Percentiles rank a stretch among this genome's conserved stretches.
Conservation (phyloP, 23 tunicate genomes). For the Trididemnum miniatum region DNA sequence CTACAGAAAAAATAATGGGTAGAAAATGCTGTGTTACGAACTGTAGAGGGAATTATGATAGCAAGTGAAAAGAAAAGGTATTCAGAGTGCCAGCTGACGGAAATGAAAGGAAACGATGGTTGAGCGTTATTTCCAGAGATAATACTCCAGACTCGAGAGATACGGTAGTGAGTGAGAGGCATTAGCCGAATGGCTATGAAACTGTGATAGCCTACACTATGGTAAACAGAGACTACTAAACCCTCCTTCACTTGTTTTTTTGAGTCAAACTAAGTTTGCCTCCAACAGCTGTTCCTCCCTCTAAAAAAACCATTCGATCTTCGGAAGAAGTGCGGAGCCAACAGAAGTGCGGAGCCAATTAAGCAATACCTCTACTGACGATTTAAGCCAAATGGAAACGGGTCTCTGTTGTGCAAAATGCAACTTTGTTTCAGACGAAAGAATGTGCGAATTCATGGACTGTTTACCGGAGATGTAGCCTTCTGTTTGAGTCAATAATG, state of each 20-base stretch:
- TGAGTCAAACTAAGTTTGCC: neutral
- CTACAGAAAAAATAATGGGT: too few relatives aligned
- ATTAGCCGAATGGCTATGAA: neutral
- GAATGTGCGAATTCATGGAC: neutral
- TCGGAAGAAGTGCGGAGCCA: neutral
- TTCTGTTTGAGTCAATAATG: neutral
- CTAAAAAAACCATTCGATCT: neutral
- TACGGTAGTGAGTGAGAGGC: neutral
- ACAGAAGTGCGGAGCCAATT: neutral
- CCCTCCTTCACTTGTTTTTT: neutral
- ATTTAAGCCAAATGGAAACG: too few relatives aligned
- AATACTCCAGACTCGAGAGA: neutral
- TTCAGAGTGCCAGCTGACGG: too few relatives aligned
- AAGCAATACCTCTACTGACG: too few relatives aligned
- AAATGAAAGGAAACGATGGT: neutral
- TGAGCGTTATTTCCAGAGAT: neutral
- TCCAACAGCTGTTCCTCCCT: neutral
- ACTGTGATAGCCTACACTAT: neutral
- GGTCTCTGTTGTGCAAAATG: neutral
- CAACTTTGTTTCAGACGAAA: neutral
- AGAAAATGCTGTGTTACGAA: too few relatives aligned
- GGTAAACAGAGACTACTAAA: neutral
- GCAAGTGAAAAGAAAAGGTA: too few relatives aligned
- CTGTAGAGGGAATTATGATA: too few relatives aligned
- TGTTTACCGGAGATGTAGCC: conserved; percentile 5